Evolutionary conservation across 2,797 vertebrate genomes (phyloP), one percentile per base, ranked within the genome.

Genomic region (Tympanoctomys barrerae): DNA sequence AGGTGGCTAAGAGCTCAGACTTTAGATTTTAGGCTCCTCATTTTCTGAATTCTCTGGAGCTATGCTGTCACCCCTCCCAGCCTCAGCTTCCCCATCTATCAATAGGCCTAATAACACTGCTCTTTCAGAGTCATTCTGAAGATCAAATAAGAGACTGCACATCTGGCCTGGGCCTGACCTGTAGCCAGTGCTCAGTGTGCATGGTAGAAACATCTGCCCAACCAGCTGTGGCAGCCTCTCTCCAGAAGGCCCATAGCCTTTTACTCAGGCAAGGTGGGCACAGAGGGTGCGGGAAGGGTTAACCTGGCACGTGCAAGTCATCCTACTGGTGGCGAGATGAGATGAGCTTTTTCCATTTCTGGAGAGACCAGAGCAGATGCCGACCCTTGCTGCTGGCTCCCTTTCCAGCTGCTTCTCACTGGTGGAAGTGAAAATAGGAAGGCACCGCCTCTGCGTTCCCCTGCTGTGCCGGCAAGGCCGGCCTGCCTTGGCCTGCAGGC

Each of bases 351-450:
- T 89, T 62, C 57, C 87, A 46, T 91, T 92, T 89, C 83, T 77
- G 6, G 77, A 89, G 57, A 89, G 91, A 61, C 82, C 4, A 0
- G 3, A 4, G 89, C 77, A 87, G 62, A 81, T 33, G 87, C 26
- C 0, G 7, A 54, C 52, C 57, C 70, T 84, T 19, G n/a, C 33
- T 79, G 62, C 88, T 89, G 96, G 79, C 84, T 96, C 94, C 94
- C 86, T n/a, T 75, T 95, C 89, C 95, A 94, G 89, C 89, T 75
- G 95, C 93, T 97, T 33, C 68, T 82, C 68, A 80, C 19, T 52
- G 92, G 82, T 87, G 81, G 78, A 97, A 80, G 97, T 96, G 97
- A 97, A 92, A 97, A 97, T 95, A 85, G 89, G 84, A 94, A 95
- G 89, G 54, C 14, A 31, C 36, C 87, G 75, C 62, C 93, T 96